Conservation (phyloP, 1,140 invertebrate species). For the Brachionus rubens region DNA sequence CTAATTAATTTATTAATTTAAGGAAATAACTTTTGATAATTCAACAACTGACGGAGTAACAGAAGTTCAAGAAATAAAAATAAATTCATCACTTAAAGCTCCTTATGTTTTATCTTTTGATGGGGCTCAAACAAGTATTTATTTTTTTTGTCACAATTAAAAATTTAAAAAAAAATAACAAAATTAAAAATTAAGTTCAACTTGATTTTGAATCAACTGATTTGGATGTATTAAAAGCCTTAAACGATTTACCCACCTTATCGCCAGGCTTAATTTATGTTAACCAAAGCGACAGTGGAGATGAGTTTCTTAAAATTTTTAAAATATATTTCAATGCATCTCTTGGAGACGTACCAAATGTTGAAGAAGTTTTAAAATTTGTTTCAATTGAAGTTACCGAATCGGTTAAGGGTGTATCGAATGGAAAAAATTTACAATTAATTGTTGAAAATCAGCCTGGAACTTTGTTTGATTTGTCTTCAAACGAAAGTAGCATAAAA, state of each 20-base stretch:
- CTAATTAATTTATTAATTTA: no score
- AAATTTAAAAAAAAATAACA: not conserved
- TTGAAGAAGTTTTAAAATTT: not conserved
- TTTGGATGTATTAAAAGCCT: not conserved
- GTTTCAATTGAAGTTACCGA: conserved; percentile 1
- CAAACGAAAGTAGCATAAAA: not conserved
- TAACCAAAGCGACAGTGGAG: not conserved
- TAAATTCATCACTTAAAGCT: not conserved
- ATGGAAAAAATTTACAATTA: not conserved
- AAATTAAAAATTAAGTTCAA: not conserved
- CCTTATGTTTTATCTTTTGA: conserved; percentile 20
- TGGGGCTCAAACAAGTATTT: conserved; percentile 9
- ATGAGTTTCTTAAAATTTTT: not conserved
- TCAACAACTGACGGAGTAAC: not conserved
- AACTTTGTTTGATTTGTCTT: not conserved
- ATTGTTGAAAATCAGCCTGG: not conserved
- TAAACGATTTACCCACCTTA: conserved; percentile 41
- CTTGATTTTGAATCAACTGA: conserved; percentile 24
- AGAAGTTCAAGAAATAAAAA: conserved; percentile 5
- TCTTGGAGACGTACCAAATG: not conserved
- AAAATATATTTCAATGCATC: not conserved
- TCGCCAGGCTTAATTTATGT: not conserved
- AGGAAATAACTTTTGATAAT: conserved; percentile 7
- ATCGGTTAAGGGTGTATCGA: not conserved
- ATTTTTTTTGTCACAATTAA: not conserved